Base-by-base conservation (phyloP, 1,140 invertebrate species). In the Bradynema listronoti region DNA sequence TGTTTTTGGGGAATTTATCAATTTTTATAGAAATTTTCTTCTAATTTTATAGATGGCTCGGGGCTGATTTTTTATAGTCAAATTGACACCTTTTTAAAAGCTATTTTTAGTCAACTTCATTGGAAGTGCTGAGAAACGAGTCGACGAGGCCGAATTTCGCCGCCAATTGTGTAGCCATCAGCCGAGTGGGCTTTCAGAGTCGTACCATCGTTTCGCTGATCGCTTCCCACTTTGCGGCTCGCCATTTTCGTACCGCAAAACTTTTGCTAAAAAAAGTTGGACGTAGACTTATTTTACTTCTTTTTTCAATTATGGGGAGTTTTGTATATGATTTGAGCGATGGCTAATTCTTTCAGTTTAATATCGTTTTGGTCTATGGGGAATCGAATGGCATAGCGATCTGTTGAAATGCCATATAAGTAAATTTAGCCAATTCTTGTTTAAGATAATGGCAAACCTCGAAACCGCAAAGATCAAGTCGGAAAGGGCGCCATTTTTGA, bases 181-280 rank as follows among this genome's bases (percentile, higher is more conserved):
- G 25, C 4, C 11, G 16, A 27, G 14, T 22, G 14, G 34, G 19
- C 29, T 65, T 63, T 42, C 47, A 32, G 9, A 24, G 30, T 14
- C 63, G 36, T 25, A 63, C 59, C n/a, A 2, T 19, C 16, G 53
- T 36, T 29, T 58, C 51, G 36, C 33, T 63, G 25, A 59, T 63
- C 11, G 34, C 30, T 2, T 32, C 61, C 32, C 61, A 63, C 42
- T 63, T 63, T 27, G 33, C 63, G 22, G 52, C 61, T 14, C 53
- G 46, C 29, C 61, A 63, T 57, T 63, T 63, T 19, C 11, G 25
- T n/a, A 63, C 6, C 51, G 61, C 62, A 19, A 63, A 57, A 58
- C n/a, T 1, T 22, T 25, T 63, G 0, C 41, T 63, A 7, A 11
- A 11, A 11, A 36, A 27, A 19, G 51, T 57, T 16, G 25, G 5